Evolutionary conservation across 2,113 vertebrate genomes (phyloP).

Genomic region (Microcebus jonahi): DNA sequence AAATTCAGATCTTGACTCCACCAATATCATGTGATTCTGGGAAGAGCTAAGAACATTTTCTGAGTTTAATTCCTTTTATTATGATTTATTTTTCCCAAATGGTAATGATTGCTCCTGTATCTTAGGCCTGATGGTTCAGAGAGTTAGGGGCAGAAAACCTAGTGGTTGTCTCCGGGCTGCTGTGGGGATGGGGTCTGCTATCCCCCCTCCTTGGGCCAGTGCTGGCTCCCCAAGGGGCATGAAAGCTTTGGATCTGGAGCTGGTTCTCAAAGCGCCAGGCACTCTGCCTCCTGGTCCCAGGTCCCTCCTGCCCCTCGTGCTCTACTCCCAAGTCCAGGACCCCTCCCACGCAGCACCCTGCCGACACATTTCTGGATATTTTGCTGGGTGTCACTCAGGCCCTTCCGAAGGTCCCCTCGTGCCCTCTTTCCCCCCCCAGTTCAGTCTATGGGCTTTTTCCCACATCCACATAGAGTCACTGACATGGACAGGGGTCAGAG

Average conservation of each 20-base stretch:
- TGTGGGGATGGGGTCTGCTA: background rate
- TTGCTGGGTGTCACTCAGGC: background rate
- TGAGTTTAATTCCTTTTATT: background rate
- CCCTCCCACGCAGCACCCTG: too few relatives aligned
- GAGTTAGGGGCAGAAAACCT: too few relatives aligned
- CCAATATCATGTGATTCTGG: background rate
- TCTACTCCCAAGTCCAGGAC: background rate
- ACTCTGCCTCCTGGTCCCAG: background rate
- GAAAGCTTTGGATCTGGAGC: background rate
- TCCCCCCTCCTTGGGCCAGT: background rate
- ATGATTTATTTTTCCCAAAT: background rate
- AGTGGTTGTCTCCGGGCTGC: background rate
- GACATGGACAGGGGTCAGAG: background rate
- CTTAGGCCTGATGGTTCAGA: background rate
- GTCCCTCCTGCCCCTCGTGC: background rate
- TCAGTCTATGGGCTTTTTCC: background rate
- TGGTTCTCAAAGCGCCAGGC: background rate
- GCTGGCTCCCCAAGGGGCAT: background rate
- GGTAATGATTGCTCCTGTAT: background rate
- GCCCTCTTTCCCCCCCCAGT: background rate
- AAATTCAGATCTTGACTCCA: background rate
- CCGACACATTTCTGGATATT: background rate
- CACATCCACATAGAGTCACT: background rate
- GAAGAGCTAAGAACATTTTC: background rate
- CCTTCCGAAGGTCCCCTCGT: background rate